phyloP scores from a whole-genome alignment of 2,113 vertebrate genomes.

The Anas platyrhynchos region DNA sequence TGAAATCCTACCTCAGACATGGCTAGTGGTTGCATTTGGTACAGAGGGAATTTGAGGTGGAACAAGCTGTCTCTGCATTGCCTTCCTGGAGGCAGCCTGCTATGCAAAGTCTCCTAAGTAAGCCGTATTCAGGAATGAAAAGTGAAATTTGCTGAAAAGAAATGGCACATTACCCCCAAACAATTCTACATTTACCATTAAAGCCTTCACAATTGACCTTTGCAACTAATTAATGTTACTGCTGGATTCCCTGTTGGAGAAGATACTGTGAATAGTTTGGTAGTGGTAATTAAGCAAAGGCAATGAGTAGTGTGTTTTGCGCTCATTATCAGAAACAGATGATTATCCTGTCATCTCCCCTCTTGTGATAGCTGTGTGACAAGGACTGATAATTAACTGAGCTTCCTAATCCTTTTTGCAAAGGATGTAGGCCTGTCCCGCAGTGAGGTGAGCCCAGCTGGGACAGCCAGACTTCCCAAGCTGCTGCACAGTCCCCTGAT shows the following conservation, averaged over 20 bases:
- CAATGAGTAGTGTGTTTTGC: slow-evolving; percentile 38
- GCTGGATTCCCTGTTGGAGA: slow-evolving; percentile 51
- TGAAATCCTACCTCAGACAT: background rate
- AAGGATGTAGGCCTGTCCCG: slow-evolving; percentile 11
- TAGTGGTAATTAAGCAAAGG: slow-evolving; percentile 68
- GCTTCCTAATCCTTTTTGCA: slow-evolving; percentile 8
- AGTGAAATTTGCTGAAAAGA: slow-evolving; percentile 46
- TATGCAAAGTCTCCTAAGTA: background rate
- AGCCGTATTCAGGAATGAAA: slow-evolving; percentile 1
- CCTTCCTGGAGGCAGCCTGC: slow-evolving; percentile 21
- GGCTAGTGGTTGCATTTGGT: background rate
- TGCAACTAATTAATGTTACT: slow-evolving; percentile 68
- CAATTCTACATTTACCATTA: slow-evolving; percentile 51
- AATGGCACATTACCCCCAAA: slow-evolving; percentile 53
- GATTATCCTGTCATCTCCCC: slow-evolving; percentile 44
- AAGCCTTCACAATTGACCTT: slow-evolving; percentile 68
- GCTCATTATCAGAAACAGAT: slow-evolving; percentile 48
- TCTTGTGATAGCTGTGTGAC: slow-evolving; percentile 44
- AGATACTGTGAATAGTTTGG: slow-evolving; percentile 39
- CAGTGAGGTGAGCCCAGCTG: background rate
- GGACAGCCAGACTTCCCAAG: background rate
- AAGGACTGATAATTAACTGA: slow-evolving; percentile 58
- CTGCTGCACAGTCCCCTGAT: background rate
- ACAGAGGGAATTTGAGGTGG: background rate
- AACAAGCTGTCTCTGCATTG: slow-evolving; percentile 6